phyloP scores from a whole-genome alignment of 64 coral and sea anemone genomes.

The Catalaphyllia jardinei region DNA sequence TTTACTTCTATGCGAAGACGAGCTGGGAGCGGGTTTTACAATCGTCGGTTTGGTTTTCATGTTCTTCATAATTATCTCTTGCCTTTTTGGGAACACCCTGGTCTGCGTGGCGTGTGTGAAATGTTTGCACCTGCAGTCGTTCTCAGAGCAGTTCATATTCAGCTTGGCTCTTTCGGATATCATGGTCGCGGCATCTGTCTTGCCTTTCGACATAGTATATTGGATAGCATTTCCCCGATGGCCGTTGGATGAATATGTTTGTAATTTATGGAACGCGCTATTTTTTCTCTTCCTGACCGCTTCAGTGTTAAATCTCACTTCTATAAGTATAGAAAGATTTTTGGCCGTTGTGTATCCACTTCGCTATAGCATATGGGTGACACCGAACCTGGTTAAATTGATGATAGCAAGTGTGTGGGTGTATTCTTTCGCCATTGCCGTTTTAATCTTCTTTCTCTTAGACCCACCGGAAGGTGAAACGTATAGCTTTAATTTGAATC shows the following conservation, averaged over 20 bases:
- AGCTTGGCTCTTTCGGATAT: conserved; percentile 86
- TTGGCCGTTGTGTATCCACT: conserved; percentile 79
- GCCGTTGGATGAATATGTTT: conserved; percentile 56
- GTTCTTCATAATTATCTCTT: conserved; percentile 52
- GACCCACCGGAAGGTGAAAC: conserved; percentile 52
- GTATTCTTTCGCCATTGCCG: conserved; percentile 53
- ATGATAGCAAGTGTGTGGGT: conserved; percentile 59
- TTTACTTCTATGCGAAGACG: conserved; percentile 39
- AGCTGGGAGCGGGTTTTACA: conserved; percentile 41
- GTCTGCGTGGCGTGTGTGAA: conserved; percentile 67
- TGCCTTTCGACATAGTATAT: conserved; percentile 80
- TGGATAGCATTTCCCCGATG: conserved; percentile 84
- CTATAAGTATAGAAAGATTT: conserved; percentile 79
- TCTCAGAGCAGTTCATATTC: conserved; percentile 70
- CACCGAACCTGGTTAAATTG: conserved; percentile 16
- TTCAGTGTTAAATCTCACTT: conserved; percentile 78
- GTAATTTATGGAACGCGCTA: conserved; percentile 86
- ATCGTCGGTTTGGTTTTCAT: conserved; percentile 66
- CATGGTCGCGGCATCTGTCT: conserved; percentile 56
- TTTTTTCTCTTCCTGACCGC: conserved; percentile 87
- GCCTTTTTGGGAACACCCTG: conserved; percentile 63
- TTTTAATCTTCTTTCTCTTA: conserved; percentile 61
- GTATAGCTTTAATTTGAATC: conserved; percentile 76
- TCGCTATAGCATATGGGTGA: conserved; percentile 65
- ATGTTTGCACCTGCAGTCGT: conserved; percentile 58